Conservation (phyloP, 2,113 vertebrate species). For the Rhinogobius similis region DNA sequence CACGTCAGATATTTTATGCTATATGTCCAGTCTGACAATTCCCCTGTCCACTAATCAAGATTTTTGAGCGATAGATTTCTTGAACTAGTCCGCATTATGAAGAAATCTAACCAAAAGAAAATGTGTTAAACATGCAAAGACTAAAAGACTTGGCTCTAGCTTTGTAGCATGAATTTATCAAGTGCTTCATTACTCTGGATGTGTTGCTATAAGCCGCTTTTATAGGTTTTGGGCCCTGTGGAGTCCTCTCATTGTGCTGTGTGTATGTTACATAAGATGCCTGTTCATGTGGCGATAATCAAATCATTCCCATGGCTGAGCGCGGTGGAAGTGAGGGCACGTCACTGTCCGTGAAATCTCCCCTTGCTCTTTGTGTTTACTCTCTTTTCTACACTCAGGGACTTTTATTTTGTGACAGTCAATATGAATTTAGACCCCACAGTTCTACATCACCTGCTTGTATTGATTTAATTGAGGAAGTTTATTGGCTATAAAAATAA, state of each 20-base stretch:
- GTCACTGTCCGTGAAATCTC: constrained; percentile 34
- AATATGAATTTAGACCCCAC: no score
- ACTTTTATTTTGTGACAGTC: not conserved
- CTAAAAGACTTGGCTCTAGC: not conserved
- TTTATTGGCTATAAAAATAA: no score
- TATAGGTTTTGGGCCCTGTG: constrained; percentile 41
- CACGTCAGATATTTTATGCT: not conserved
- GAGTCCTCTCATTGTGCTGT: constrained; percentile 51
- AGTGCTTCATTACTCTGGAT: constrained; percentile 20
- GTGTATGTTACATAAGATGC: constrained; percentile 72
- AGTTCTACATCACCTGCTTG: no score
- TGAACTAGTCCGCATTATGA: not conserved
- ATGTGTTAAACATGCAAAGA: not conserved
- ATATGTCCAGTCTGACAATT: not conserved
- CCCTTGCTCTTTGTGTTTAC: constrained; percentile 29
- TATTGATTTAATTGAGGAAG: no score
- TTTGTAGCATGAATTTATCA: not conserved
- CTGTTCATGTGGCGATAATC: constrained; percentile 75
- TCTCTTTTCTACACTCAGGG: constrained; percentile 8
- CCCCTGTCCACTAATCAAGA: not conserved
- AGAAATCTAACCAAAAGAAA: not conserved
- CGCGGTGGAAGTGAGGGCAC: constrained; percentile 61
- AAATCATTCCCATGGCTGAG: constrained; percentile 75
- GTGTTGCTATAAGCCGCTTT: constrained; percentile 45
- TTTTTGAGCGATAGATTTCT: not conserved